A percentile compares a stretch with the other conserved stretches of the same genome.
These are phyloP conservation scores for Bilobella aurantiaca DNA, from an alignment of 1,140 invertebrate genomes.

Conservation along the genomic window DNA sequence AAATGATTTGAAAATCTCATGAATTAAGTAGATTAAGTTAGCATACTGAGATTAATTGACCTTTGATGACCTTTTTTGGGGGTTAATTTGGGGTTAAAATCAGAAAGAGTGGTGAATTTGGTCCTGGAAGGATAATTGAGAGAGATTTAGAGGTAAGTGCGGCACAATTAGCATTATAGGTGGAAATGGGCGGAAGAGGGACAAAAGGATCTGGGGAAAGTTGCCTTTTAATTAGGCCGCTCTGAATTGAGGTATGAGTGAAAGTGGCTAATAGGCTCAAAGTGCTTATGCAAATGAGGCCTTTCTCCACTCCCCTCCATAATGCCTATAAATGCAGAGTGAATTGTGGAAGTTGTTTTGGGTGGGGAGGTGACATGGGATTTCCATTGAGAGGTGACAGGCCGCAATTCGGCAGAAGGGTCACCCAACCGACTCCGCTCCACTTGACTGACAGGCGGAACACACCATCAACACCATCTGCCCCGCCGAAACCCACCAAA, in stretches of 20 bases:
- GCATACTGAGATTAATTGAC: too few species aligned
- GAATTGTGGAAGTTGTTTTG: neutral
- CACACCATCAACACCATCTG: neutral
- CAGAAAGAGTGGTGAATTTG: too few species aligned
- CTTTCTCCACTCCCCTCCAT: neutral
- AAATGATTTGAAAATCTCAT: too few species aligned
- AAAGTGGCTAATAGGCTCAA: neutral
- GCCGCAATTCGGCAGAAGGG: neutral
- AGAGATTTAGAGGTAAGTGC: too few species aligned
- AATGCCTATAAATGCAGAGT: neutral
- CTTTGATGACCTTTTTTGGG: too few species aligned
- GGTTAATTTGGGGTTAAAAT: too few species aligned
- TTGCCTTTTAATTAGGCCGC: too few species aligned
- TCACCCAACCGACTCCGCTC: neutral
- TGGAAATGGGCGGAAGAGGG: too few species aligned
- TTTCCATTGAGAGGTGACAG: neutral
- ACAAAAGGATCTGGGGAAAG: too few species aligned
- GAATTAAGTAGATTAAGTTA: too few species aligned
- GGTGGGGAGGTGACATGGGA: neutral
- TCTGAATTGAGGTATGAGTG: neutral
- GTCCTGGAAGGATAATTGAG: too few species aligned
- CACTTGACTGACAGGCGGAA: slow-evolving; percentile 4
- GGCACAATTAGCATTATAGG: too few species aligned
- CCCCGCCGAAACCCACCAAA: neutral
- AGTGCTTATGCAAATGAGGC: slow-evolving; percentile 4